Percentiles rank a stretch among this genome's conserved stretches.
Evolutionary conservation across 2,888 invertebrate genomes (phyloP).

Genomic region (Trichopria drosophilae): DNA sequence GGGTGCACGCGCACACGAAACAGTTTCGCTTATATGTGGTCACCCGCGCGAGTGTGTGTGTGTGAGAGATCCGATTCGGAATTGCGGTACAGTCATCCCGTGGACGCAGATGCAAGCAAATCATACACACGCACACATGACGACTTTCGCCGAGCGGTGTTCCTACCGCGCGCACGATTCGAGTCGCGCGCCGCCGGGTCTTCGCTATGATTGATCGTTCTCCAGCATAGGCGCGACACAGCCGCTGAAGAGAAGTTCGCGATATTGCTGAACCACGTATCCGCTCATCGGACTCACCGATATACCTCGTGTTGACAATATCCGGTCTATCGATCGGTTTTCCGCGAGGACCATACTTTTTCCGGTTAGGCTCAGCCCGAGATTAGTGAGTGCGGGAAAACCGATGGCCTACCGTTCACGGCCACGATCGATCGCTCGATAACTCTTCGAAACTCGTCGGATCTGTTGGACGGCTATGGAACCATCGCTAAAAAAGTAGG

Average conservation of each 20-base stretch:
- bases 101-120: conserved; percentile 33
- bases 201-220: conserved; percentile 33
- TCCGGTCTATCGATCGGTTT: no score
- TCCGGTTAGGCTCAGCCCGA: no score
- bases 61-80: conserved; percentile 23
- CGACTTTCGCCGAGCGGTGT: conserved; percentile 7
- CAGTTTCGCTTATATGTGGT: conserved; percentile 16
- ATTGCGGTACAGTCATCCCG: conserved; percentile 31
- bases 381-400: no score
- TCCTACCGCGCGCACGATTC: neutral
- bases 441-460: no score
- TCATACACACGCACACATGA: conserved; percentile 19
- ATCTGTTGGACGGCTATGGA: conserved; percentile 30
- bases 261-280: no score
- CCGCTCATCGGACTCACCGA: no score
- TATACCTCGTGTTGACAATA: no score
- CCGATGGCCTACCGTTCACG: no score
- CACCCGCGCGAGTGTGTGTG: conserved; percentile 14
- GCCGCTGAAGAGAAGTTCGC: neutral
- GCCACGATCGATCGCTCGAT: no score
- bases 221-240: no score
- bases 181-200: conserved; percentile 10
- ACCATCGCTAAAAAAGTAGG: conserved; percentile 42
- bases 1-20: conserved; percentile 20
- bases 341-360: no score